Base-by-base conservation (phyloP, 2,797 vertebrate genomes). In the Halcyon smyrnensis region DNA sequence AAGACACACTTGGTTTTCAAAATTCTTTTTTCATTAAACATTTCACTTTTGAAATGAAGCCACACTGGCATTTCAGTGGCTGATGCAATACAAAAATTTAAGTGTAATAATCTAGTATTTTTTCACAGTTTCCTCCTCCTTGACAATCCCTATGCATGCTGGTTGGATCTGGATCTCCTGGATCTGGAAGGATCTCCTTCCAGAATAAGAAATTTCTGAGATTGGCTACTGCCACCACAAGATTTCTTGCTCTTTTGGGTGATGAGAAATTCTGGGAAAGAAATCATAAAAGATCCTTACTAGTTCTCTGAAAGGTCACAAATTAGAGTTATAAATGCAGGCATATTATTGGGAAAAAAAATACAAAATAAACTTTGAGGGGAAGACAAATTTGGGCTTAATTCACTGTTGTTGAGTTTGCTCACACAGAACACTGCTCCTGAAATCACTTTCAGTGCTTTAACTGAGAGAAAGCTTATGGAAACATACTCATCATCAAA, bases 1-100 rank as follows among this genome's bases (percentile, higher is more conserved):
- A 79, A 76, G 59, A 73, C 67, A 88, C n/a, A 74, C 18, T 89
- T 79, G 43, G 46, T 65, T 95, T 95, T 50, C 87, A 51, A 87
- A 93, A 90, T 90, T 79, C 28, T 84, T 88, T 91, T 91, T 91
- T 85, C 74, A 87, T 95, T 79, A 94, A 93, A 88, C 10, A 67
- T 65, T 73, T 92, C 63, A 69, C 46, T 95, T 51, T 63, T 89
- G 86, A 76, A 81, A 88, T 43, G 69, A 92, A 93, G 39, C 46
- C 74, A 76, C n/a, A 8, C 51, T 91, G 90, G 63, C 63, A 54
- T 82, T 93, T 93, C 51, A 30, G 74, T 63, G 59, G 60, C 69
- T 94, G 92, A 96, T 4, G 56, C 59, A 94, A 90, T 54, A 62
- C 10, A 60, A 73, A 88, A 81, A 24, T 39, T 45, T 32, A 84